phyloP scores from a whole-genome alignment of 2,888 invertebrate genomes.

The Pristionchus japonicus region DNA sequence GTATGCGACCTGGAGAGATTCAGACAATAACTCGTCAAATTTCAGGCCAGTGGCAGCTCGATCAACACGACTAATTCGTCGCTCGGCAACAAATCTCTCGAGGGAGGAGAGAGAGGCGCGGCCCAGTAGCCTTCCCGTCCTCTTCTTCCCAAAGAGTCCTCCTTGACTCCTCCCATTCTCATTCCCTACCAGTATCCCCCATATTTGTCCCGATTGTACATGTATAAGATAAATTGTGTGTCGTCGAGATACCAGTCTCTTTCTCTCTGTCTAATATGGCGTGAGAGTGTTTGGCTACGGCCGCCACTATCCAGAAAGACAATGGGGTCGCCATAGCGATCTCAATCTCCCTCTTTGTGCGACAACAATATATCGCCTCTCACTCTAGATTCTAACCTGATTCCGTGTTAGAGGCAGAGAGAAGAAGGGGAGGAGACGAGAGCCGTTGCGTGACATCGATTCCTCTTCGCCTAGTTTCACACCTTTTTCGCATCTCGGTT shows the following conservation, averaged over 20 bases:
- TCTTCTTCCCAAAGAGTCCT: not conserved
- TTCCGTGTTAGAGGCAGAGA: constrained; percentile 7
- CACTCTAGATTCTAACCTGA: not conserved
- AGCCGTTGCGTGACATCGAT: constrained; percentile 14
- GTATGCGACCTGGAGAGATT: too few relatives aligned
- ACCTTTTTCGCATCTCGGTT: not conserved
- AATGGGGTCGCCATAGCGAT: constrained; percentile 31
- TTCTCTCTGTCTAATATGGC: not conserved
- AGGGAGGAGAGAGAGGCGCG: not conserved
- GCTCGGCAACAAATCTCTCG: constrained; percentile 18
- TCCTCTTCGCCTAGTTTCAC: not conserved
- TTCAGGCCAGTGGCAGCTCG: constrained; percentile 22
- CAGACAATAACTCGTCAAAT: too few relatives aligned
- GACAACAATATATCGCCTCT: constrained; percentile 34
- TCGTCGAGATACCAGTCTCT: not conserved
- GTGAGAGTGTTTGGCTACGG: not conserved
- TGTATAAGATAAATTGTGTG: not conserved
- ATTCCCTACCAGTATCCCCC: not conserved
- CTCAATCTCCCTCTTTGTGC: not conserved
- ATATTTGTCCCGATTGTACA: constrained; percentile 2
- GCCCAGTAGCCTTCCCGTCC: not conserved
- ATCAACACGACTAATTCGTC: constrained; percentile 41
- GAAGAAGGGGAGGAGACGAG: not conserved
- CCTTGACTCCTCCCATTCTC: not conserved
- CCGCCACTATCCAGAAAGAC: constrained; percentile 5